These are phyloP conservation scores for Mactromeris polynyma DNA, from an alignment of 2,888 invertebrate species.

Conservation along the genomic window DNA sequence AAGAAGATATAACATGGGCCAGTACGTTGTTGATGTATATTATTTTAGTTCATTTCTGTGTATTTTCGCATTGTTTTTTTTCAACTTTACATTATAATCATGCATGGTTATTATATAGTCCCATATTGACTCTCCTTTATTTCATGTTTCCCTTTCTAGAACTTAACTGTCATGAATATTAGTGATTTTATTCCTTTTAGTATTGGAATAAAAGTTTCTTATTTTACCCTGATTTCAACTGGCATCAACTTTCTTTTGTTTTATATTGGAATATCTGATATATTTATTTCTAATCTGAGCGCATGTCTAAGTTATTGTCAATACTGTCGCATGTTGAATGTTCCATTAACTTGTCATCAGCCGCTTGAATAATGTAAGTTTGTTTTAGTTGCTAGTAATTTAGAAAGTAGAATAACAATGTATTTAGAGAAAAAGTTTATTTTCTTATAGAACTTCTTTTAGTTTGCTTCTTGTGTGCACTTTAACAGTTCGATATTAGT, in stretches of 20 bases:
- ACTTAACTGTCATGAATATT: neutral
- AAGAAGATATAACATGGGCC: neutral
- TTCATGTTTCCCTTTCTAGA: neutral
- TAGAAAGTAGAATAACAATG: neutral
- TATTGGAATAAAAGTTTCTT: neutral
- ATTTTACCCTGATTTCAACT: neutral
- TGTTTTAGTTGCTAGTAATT: neutral
- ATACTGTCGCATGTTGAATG: neutral
- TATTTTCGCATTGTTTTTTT: neutral
- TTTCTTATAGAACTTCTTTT: neutral
- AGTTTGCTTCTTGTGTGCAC: neutral
- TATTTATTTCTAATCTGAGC: neutral
- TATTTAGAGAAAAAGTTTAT: neutral
- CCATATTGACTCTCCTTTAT: neutral
- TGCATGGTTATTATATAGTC: constrained; percentile 17
- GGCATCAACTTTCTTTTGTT: neutral
- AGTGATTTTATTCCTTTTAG: neutral
- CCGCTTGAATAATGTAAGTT: neutral
- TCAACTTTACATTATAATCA: neutral
- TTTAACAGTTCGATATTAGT: neutral
- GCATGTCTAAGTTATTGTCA: neutral
- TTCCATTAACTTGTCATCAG: neutral
- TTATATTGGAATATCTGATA: neutral
- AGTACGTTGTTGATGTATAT: constrained; percentile 32
- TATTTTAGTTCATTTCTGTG: constrained; percentile 6